A percentile compares a stretch with the other conserved stretches of the same genome.
These are phyloP conservation scores for Ceratosolen fusciceps DNA, from an alignment of 1,140 invertebrate species.

Conservation along the genomic window DNA sequence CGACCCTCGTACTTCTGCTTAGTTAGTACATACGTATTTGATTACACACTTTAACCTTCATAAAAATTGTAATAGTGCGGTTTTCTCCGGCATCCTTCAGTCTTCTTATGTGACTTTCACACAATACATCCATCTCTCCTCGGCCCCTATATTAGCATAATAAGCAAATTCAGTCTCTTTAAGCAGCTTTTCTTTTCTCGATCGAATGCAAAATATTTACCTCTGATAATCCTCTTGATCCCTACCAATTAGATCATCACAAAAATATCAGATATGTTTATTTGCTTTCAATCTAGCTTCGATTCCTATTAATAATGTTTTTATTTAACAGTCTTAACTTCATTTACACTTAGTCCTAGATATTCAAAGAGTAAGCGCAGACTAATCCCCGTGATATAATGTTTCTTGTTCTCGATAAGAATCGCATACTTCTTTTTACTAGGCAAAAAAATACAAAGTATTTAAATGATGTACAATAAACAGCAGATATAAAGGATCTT, in stretches of 20 bases:
- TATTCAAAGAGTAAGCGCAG: neutral
- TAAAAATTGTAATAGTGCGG: conserved; percentile 20
- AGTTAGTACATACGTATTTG: neutral
- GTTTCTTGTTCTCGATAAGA: conserved; percentile 39
- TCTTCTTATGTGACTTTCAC: neutral
- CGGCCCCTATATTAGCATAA: too few relatives aligned
- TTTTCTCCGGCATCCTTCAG: neutral
- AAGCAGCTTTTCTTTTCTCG: too few relatives aligned
- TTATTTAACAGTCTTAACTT: neutral
- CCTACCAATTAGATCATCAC: too few relatives aligned
- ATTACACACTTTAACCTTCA: neutral
- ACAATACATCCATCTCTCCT: too few relatives aligned
- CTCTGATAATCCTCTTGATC: too few relatives aligned
- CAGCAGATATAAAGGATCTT: neutral
- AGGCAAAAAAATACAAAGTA: neutral
- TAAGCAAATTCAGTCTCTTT: too few relatives aligned
- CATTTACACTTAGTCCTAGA: neutral
- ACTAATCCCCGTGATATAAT: conserved; percentile 35
- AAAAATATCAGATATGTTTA: too few relatives aligned
- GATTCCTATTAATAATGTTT: neutral
- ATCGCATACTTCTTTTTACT: conserved; percentile 20
- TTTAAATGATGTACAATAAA: conserved; percentile 25
- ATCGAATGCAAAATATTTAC: too few relatives aligned
- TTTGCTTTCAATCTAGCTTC: neutral
- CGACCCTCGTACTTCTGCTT: neutral